These are phyloP conservation scores for Lacanobia wlatinum DNA, from an alignment of 2,888 invertebrate species.

Conservation along the genomic window DNA sequence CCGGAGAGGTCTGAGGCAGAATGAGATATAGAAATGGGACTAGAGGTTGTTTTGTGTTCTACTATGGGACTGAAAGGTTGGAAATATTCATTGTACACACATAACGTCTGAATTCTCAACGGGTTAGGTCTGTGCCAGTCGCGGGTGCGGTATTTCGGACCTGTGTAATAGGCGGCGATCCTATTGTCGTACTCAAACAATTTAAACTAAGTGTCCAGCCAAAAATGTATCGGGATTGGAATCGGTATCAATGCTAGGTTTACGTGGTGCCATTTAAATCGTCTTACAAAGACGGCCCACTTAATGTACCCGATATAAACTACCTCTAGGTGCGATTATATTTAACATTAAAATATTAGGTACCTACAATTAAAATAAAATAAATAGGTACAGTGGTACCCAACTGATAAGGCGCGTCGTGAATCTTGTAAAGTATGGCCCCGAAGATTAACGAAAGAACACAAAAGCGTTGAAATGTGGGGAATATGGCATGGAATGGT, in stretches of 20 bases:
- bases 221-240: neutral
- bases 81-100: constrained; percentile 30
- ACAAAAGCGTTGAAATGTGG: neutral
- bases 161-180: neutral
- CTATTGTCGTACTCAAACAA: constrained; percentile 22
- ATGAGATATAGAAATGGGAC: constrained; percentile 15
- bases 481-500: neutral
- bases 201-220: neutral
- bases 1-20: constrained; percentile 5
- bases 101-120: constrained; percentile 7
- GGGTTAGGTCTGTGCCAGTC: neutral
- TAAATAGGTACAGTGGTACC: no score
- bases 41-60: constrained; percentile 18
- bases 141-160: neutral
- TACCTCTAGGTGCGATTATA: no score
- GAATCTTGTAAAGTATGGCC: no score
- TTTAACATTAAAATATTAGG: no score
- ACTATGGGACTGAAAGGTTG: neutral
- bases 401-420: no score
- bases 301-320: no score
- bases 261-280: no score
- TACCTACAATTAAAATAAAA: no score
- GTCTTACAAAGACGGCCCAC: no score
- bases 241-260: neutral
- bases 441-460: no score